Conservation (phyloP, 2,113 vertebrate genomes). For the Grantiella picta region DNA sequence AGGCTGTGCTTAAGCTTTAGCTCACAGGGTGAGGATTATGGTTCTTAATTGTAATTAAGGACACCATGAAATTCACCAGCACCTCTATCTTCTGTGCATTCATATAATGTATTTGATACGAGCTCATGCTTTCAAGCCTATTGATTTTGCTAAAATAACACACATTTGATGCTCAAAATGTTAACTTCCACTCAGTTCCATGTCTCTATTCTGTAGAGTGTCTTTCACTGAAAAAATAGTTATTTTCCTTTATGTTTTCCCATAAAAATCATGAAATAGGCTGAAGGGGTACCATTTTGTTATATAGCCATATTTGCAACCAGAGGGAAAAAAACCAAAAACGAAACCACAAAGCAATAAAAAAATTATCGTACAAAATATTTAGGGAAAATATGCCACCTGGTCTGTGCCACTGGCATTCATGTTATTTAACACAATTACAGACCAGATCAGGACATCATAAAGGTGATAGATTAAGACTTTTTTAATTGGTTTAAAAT, state of each 20-base stretch:
- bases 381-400: neutral
- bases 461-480: neutral
- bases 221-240: neutral
- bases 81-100: neutral
- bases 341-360: neutral
- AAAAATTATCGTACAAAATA: neutral
- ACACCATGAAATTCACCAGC: neutral
- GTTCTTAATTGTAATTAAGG: neutral
- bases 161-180: neutral
- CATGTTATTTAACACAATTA: neutral
- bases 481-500: neutral
- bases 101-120: accelerated
- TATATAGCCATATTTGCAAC: neutral
- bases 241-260: neutral
- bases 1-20: neutral
- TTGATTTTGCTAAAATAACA: neutral
- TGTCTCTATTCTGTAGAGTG: neutral
- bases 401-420: neutral
- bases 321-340: neutral
- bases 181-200: neutral
- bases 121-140: neutral
- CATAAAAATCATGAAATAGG: neutral
- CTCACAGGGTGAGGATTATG: neutral
- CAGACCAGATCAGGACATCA: neutral
- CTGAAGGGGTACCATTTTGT: neutral